phyloP scores from a whole-genome alignment of 2,888 invertebrate species.

The Lamellibrachia satsuma region DNA sequence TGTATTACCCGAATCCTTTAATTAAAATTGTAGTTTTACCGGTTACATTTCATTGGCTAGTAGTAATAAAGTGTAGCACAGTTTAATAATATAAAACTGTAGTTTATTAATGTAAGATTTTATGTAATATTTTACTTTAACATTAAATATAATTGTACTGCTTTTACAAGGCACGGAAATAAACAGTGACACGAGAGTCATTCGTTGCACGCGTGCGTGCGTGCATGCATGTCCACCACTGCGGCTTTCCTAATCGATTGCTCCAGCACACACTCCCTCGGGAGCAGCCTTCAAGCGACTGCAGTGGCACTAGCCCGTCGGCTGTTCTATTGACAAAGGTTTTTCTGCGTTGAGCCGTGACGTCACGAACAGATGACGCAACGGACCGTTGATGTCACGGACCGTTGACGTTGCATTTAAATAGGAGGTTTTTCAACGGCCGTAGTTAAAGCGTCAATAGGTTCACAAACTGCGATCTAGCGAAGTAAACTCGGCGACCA shows the following conservation, averaged over 20 bases:
- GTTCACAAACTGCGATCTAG: neutral
- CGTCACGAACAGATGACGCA: neutral
- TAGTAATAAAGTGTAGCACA: neutral
- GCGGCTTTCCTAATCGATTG: neutral
- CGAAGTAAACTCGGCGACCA: neutral
- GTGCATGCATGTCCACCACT: neutral
- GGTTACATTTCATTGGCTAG: neutral
- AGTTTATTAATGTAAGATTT: neutral
- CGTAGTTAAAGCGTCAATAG: neutral
- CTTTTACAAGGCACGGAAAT: neutral
- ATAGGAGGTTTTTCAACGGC: neutral
- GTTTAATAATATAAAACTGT: neutral
- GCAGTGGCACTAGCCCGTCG: neutral
- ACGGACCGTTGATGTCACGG: neutral
- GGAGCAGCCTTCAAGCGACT: neutral
- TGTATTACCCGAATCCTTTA: neutral
- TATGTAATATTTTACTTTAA: neutral
- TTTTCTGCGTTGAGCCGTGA: neutral
- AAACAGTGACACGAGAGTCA: neutral
- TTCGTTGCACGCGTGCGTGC: neutral
- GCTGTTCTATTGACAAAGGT: neutral
- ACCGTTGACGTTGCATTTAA: neutral
- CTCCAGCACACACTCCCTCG: neutral
- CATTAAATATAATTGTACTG: neutral
- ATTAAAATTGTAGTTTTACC: neutral